These are phyloP conservation scores for Limosa lapponica DNA, from an alignment of 2,797 vertebrate genomes.

Conservation along the genomic window DNA sequence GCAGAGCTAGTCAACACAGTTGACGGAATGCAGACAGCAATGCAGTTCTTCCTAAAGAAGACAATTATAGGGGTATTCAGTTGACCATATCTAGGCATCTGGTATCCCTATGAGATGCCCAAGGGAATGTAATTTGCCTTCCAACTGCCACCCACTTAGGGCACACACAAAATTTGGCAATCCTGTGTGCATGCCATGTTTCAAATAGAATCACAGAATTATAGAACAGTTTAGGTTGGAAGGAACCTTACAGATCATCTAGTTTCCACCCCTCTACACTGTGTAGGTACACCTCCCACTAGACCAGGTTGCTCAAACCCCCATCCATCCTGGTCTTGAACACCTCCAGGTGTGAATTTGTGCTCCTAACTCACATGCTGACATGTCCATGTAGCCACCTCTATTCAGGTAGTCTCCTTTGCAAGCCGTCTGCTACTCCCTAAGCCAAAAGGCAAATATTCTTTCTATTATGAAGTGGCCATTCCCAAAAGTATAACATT, in stretches of 20 bases:
- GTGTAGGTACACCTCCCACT: no score
- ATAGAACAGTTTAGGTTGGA: no score
- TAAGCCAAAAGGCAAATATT: not conserved
- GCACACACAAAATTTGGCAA: not conserved
- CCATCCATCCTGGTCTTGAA: no score
- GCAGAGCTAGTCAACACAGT: not conserved
- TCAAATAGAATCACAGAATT: no score
- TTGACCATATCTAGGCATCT: not conserved
- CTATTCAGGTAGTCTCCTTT: not conserved
- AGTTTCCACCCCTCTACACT: no score
- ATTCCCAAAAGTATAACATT: not conserved
- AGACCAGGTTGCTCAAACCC: no score
- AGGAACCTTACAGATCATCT: no score
- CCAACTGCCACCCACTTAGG: not conserved
- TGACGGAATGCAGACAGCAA: not conserved
- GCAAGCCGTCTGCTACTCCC: not conserved
- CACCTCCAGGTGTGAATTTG: no score
- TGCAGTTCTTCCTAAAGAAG: not conserved
- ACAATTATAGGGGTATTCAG: not conserved
- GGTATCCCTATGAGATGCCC: not conserved
- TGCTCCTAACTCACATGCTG: not conserved
- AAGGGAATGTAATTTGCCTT: not conserved
- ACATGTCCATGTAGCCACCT: not conserved
- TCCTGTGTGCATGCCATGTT: not conserved
- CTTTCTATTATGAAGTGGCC: not conserved